Conservation (phyloP, 2,888 invertebrate genomes). For the Clivina fossor region DNA sequence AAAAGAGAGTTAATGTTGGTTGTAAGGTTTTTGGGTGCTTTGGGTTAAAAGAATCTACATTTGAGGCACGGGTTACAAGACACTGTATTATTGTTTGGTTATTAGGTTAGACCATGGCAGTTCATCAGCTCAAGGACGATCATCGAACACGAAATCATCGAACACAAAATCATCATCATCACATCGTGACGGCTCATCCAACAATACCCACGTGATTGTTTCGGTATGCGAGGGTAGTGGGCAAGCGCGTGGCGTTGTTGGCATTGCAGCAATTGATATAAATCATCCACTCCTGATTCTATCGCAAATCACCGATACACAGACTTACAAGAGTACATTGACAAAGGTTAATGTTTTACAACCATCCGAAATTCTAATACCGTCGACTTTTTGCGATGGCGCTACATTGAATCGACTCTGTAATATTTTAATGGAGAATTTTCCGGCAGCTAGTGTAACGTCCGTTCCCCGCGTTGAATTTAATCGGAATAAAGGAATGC, state of each 20-base stretch:
- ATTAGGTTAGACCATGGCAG: no score
- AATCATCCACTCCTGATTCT: slow-evolving; percentile 73
- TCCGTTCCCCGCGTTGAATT: slow-evolving; percentile 76
- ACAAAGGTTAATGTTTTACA: slow-evolving; percentile 80
- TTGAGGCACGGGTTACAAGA: no score
- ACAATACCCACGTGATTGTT: slow-evolving; percentile 51
- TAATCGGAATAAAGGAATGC: slow-evolving; percentile 73
- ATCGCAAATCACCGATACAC: slow-evolving; percentile 84
- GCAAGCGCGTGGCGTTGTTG: slow-evolving; percentile 82
- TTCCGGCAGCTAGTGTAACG: slow-evolving; percentile 64
- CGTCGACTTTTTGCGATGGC: slow-evolving; percentile 72
- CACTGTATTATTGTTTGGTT: no score
- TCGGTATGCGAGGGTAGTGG: slow-evolving; percentile 87
- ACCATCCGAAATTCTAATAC: slow-evolving; percentile 78
- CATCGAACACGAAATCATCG: no score
- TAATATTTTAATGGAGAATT: slow-evolving; percentile 61
- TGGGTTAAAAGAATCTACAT: no score
- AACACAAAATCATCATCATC: slow-evolving; percentile 7
- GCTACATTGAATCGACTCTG: slow-evolving; percentile 62
- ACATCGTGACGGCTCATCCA: slow-evolving; percentile 1
- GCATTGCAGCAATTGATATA: slow-evolving; percentile 81
- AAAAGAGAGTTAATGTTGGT: no score
- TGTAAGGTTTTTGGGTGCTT: no score
- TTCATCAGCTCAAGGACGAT: no score
- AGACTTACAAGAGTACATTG: slow-evolving; percentile 76